Base-by-base conservation (phyloP, 2,888 invertebrate genomes). In the Dysmachus trigonus region DNA sequence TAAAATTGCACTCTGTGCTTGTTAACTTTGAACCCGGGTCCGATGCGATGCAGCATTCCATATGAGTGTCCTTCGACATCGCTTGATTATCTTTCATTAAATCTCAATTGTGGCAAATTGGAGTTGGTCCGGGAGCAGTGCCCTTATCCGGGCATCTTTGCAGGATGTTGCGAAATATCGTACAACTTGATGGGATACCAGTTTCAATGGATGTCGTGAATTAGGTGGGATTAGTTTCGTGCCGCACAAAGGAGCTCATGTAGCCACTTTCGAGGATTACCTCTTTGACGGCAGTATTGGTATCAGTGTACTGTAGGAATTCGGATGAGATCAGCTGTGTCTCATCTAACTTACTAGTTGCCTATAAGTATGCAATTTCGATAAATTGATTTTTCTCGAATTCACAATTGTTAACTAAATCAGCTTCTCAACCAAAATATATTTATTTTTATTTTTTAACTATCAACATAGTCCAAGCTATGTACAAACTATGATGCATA, bases 81-180 rank as follows among this genome's bases (percentile, higher is more conserved):
- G 30, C 85, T 83, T 86, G 81, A 86, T 85, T 86, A 86, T 86
- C 86, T 87, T 83, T 85, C 85, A 87, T 87, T 87, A 87, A 86
- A 87, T 85, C 85, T 77, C 38, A 31, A 73, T 73, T 84, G 33
- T 83, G 53, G 83, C 35, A 71, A 62, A 62, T 62, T 62, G 62
- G 27, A 13, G 62, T 22, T 27, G 62, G 62, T 62, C 22, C 22
- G 62, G 62, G 62, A 22, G 62, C 62, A 22, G 62, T 62, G 5
- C 27, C 62, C 62, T 27, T 62, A 62, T 62, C 62, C 62, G 62
- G 22, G 53, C 41, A 53, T 53, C 22, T 53, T 53, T 53, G 18
- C 53, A 18, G 22, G 27, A 18, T 62, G 22, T 22, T 22, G 27
- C 22, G 13, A 22, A 18, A 47, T 47, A n/a, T n/a, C 62, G 62